A percentile compares a stretch with the other conserved stretches of the same genome.
phyloP scores from a whole-genome alignment of 2,888 invertebrate species.

The Plemyria rubiginata region DNA sequence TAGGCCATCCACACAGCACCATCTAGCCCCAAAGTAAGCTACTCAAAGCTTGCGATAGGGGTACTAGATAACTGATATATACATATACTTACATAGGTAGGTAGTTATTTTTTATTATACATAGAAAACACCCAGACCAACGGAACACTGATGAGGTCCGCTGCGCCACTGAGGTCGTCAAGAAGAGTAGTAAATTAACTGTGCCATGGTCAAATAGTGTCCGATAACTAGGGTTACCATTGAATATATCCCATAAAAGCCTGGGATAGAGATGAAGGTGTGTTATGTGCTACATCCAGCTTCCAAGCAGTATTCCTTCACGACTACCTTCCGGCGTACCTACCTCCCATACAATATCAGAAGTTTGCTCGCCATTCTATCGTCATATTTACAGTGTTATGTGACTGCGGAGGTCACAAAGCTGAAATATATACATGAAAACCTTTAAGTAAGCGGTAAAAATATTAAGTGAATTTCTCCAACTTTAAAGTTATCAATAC shows the following conservation, averaged over 20 bases:
- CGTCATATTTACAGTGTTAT: slow-evolving; percentile 5
- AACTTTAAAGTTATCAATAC: no score
- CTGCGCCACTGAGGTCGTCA: no score
- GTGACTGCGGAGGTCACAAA: neutral
- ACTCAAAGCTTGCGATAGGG: no score
- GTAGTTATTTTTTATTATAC: no score
- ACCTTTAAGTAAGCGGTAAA: neutral
- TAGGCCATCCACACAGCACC: no score
- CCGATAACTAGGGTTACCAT: slow-evolving; percentile 10
- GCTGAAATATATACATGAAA: neutral
- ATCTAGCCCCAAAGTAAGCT: no score
- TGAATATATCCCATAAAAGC: slow-evolving; percentile 21
- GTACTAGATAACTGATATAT: no score
- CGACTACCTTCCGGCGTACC: slow-evolving; percentile 27
- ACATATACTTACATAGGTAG: no score
- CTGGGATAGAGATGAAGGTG: slow-evolving; percentile 7
- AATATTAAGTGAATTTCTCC: no score
- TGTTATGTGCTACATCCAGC: slow-evolving; percentile 21
- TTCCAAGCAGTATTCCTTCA: slow-evolving; percentile 29
- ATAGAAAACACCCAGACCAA: no score
- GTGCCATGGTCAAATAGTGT: neutral
- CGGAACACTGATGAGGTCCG: no score
- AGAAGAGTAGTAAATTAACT: neutral
- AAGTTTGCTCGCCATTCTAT: slow-evolving; percentile 9
- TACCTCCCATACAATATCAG: slow-evolving; percentile 22